A percentile compares a stretch with the other conserved stretches of the same genome.
Evolutionary conservation across 2,888 invertebrate genomes (phyloP).

Genomic region (Athalia rosae): DNA sequence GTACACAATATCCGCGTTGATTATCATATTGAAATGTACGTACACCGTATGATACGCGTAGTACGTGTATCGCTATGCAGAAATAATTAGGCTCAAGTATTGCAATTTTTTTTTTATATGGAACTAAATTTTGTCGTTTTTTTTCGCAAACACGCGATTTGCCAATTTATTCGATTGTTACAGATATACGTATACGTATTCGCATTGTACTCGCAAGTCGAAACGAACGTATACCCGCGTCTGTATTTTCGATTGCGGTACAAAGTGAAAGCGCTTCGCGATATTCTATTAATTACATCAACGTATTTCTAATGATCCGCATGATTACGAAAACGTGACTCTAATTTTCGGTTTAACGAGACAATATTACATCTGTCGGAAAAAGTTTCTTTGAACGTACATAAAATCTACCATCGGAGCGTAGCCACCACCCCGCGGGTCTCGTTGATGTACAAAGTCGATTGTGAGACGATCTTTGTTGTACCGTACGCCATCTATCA

Average conservation of each 20-base stretch:
- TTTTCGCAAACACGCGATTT: too few relatives aligned
- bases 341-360: too few relatives aligned
- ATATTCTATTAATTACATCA: not conserved
- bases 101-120: not conserved
- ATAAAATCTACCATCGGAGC: not conserved
- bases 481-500: too few relatives aligned
- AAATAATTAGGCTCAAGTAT: not conserved
- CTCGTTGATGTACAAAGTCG: too few relatives aligned
- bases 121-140: too few relatives aligned
- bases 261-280: constrained; percentile 10
- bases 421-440: too few relatives aligned
- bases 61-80: too few relatives aligned
- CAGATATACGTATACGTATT: not conserved
- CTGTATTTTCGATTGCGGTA: not conserved
- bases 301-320: not conserved
- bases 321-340: not conserved
- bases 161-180: too few relatives aligned
- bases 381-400: not conserved
- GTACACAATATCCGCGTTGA: not conserved
- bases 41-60: too few relatives aligned
- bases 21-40: not conserved
- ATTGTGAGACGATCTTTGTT: too few relatives aligned
- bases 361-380: not conserved
- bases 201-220: not conserved
- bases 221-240: not conserved